Evolutionary conservation across 2,888 invertebrate species (phyloP).

Genomic region (Ischnus inquisitorius): DNA sequence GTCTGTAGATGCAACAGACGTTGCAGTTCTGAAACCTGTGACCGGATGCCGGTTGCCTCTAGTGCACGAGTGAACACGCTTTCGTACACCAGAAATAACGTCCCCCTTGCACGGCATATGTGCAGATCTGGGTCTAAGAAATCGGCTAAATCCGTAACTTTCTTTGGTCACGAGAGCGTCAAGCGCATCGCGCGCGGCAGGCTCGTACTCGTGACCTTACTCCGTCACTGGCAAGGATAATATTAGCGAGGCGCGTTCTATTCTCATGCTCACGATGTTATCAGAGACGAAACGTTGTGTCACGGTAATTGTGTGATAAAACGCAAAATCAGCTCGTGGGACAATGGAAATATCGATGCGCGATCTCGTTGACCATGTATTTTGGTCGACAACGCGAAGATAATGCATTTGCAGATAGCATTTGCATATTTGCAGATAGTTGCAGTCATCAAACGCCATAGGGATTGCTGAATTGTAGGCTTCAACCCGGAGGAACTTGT

Average conservation of each 20-base stretch:
- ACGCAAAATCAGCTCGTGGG: background rate
- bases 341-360: background rate
- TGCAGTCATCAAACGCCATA: no score
- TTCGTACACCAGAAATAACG: conserved; percentile 61
- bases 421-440: no score
- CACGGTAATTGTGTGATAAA: background rate
- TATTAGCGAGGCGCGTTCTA: conserved; percentile 46
- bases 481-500: no score
- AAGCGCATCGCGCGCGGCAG: conserved; percentile 1
- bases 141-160: conserved; percentile 63
- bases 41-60: conserved; percentile 61
- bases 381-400: no score
- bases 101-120: conserved; percentile 53
- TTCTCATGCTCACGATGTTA: background rate
- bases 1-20: conserved; percentile 23
- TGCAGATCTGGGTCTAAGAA: conserved; percentile 69
- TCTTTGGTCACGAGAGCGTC: conserved; percentile 28
- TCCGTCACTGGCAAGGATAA: conserved; percentile 30
- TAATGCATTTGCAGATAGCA: no score
- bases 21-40: conserved; percentile 38
- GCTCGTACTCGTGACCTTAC: conserved; percentile 51
- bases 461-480: no score
- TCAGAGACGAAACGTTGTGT: background rate
- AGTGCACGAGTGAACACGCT: conserved; percentile 17
- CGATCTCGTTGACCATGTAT: no score